A percentile compares a stretch with the other conserved stretches of the same genome.
Conservation (phyloP, 2,888 invertebrate genomes). For the Lingula anatina region DNA sequence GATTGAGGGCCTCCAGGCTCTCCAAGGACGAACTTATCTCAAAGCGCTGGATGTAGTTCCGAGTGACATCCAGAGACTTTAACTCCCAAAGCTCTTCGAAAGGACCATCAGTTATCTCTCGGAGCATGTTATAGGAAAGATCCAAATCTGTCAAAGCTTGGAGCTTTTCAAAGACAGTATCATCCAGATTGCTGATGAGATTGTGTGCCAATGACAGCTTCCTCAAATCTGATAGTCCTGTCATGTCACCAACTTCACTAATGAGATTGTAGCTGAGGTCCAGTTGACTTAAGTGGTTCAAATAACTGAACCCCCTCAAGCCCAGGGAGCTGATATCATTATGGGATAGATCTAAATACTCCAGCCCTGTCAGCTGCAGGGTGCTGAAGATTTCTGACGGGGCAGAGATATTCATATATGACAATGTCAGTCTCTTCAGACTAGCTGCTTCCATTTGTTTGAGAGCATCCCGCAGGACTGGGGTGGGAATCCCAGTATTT, state of each 20-base stretch:
- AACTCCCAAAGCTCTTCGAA: conserved; percentile 12
- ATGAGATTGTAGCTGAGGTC: conserved; percentile 20
- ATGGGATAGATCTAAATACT: conserved; percentile 20
- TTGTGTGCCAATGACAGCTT: conserved; percentile 20
- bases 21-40: conserved; percentile 13
- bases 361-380: conserved; percentile 18
- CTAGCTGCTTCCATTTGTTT: conserved; percentile 16
- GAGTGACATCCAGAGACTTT: conserved; percentile 9
- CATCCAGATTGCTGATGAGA: conserved; percentile 14
- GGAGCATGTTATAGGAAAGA: conserved; percentile 22
- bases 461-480: conserved; percentile 14
- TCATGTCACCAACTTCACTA: not conserved
- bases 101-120: conserved; percentile 6
- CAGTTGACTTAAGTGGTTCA: conserved; percentile 9
- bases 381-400: not conserved
- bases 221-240: conserved; percentile 2
- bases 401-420: conserved; percentile 9
- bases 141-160: conserved; percentile 19
- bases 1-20: conserved; percentile 11
- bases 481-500: conserved; percentile 13
- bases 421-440: conserved; percentile 14
- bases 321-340: conserved; percentile 10
- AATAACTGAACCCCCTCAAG: not conserved
- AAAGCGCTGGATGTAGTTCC: conserved; percentile 9
- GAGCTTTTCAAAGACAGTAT: conserved; percentile 13